Conservation (phyloP, 2,113 vertebrate species). For the Hemicordylus capensis region DNA sequence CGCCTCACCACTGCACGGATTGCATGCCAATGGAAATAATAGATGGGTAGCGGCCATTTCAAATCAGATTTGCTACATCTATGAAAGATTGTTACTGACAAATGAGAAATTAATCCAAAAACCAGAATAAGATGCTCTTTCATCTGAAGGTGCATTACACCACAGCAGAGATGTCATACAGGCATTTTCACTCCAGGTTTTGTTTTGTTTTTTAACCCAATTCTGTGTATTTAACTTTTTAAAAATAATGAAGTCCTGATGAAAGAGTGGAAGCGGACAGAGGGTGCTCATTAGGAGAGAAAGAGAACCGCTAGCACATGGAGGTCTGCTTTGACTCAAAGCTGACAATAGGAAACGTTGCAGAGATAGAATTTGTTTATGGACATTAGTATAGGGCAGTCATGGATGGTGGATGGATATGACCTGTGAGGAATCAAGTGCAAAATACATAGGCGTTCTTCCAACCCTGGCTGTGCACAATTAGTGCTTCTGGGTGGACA, state of each 20-base stretch:
- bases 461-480: not conserved
- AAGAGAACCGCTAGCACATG: not conserved
- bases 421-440: constrained; percentile 34
- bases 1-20: not conserved
- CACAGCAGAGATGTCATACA: constrained; percentile 44
- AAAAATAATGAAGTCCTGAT: not conserved
- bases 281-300: not conserved
- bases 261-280: not conserved
- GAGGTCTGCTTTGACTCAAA: not conserved
- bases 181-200: not conserved
- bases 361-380: constrained; percentile 1
- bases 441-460: not conserved
- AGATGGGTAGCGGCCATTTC: constrained; percentile 1
- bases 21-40: not conserved
- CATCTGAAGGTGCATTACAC: constrained; percentile 55
- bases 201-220: not conserved
- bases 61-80: constrained; percentile 55
- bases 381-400: constrained; percentile 35
- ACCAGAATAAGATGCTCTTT: constrained; percentile 32
- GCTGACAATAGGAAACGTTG: not conserved
- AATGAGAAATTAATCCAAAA: constrained; percentile 62
- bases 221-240: constrained; percentile 22
- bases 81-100: constrained; percentile 47
- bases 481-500: not conserved
- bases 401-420: not conserved